Evolutionary conservation across 2,888 invertebrate genomes (phyloP).

Genomic region (Andrena trimmerana): DNA sequence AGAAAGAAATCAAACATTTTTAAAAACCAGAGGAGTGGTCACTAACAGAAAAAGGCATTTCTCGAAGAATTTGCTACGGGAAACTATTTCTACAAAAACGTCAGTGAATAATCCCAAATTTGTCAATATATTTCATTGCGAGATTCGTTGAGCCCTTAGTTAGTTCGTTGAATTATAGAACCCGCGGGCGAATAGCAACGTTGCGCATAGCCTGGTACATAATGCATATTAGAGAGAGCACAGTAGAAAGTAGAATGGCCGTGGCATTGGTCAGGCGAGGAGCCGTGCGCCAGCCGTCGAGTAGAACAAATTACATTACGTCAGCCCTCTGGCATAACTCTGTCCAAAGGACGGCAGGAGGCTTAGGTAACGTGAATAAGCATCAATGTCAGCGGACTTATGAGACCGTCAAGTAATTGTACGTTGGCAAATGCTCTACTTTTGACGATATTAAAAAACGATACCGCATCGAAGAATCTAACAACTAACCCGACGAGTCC

Average conservation of each 20-base stretch:
- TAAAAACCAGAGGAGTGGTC: too few relatives aligned
- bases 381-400: constrained; percentile 15
- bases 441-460: too few relatives aligned
- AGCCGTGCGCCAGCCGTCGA: constrained; percentile 49
- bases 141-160: not conserved
- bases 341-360: constrained; percentile 15
- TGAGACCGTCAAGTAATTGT: constrained; percentile 17
- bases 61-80: too few relatives aligned
- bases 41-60: too few relatives aligned
- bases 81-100: too few relatives aligned
- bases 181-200: not conserved
- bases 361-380: constrained; percentile 11
- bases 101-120: too few relatives aligned
- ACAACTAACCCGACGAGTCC: too few relatives aligned
- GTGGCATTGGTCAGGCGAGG: not conserved
- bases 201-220: not conserved
- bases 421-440: not conserved
- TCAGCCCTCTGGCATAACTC: constrained; percentile 44
- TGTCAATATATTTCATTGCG: too few relatives aligned
- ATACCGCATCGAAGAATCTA: too few relatives aligned
- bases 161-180: not conserved
- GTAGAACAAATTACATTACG: constrained; percentile 61
- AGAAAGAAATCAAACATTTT: too few relatives aligned
- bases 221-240: not conserved
- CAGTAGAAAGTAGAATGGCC: not conserved